Base-by-base conservation (phyloP, 2,888 invertebrate species). In the Eucriotettix oculatus region DNA sequence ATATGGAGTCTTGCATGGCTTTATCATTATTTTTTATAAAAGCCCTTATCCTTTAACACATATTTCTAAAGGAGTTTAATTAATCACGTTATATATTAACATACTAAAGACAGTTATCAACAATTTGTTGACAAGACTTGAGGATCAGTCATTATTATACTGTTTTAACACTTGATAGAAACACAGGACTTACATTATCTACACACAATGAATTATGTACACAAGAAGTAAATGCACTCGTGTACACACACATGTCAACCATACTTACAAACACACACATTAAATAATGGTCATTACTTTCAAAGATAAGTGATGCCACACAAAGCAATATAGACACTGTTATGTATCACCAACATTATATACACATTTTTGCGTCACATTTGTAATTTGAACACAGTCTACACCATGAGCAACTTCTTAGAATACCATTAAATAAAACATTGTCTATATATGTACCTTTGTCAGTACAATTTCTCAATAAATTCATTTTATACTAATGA, bases 11-110 rank as follows among this genome's bases (percentile, higher is more conserved):
- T 62, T 62, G 60, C 61, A 62, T 64, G 61, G 62, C 61, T 72
- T 65, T 66, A 62, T 62, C 63, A 78, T 42, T 54, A 29, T 57
- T 57, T 60, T 55, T 54, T 54, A 42, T 52, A 12, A 48, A 48
- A 48, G 48, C 48, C 48, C 48, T 48, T 14, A 48, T 14, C 48
- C 12, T 48, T 14, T 48, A 55, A 55, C 55, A 55, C 55, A 40
- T 14, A 55, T 55, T 41, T 48, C 12, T 48, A 29, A 29, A 29
- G 29, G 29, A 29, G 29, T 29, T 29, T 29, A 29, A 29, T 29
- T 29, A 14, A 48, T 48, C 48, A 48, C 48, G 14, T 48, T 48
- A 48, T 29, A 29, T 29, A 5, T 48, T 48, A 48, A 48, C 48
- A 48, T n/a, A 29, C 29, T 29, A 14, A 48, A 48, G 48, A 48